A percentile compares a stretch with the other conserved stretches of the same genome.
phyloP scores from a whole-genome alignment of 2,888 invertebrate genomes.

The Dermolepida albohirtum region DNA sequence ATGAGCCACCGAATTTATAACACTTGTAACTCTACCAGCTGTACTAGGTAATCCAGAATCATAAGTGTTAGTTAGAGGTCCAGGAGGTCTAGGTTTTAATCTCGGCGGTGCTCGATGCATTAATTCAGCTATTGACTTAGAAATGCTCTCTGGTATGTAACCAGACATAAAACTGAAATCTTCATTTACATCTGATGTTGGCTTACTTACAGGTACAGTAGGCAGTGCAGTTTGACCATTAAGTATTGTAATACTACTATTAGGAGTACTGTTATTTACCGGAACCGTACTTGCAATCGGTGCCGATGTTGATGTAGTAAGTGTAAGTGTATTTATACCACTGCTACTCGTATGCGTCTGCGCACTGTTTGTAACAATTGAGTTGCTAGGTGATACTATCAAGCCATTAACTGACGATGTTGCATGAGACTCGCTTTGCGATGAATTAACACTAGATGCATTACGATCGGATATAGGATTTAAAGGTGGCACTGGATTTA shows the following conservation, averaged over 20 bases:
- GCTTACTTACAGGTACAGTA: slow-evolving; percentile 40
- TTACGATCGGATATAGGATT: slow-evolving; percentile 22
- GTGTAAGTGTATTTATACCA: neutral
- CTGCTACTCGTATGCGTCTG: neutral
- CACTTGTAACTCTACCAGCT: slow-evolving; percentile 59
- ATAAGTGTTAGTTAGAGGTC: slow-evolving; percentile 63
- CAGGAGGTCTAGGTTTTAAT: slow-evolving; percentile 65
- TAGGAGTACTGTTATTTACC: slow-evolving; percentile 1
- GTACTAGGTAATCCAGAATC: slow-evolving; percentile 60
- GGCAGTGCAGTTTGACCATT: slow-evolving; percentile 35
- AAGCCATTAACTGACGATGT: slow-evolving; percentile 9
- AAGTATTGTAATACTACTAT: slow-evolving; percentile 34
- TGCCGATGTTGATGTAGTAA: slow-evolving; percentile 17
- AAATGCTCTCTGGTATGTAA: slow-evolving; percentile 56
- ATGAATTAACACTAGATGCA: neutral
- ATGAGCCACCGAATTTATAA: slow-evolving; percentile 62
- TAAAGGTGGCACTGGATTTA: slow-evolving; percentile 28
- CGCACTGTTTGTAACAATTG: neutral
- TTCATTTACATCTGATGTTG: slow-evolving; percentile 41
- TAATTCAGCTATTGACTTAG: slow-evolving; percentile 57
- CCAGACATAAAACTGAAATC: slow-evolving; percentile 54
- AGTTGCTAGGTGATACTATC: slow-evolving; percentile 11
- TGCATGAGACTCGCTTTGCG: slow-evolving; percentile 6
- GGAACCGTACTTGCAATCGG: slow-evolving; percentile 26
- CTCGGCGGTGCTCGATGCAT: slow-evolving; percentile 62